These are phyloP conservation scores for Hormaphis cornu DNA, from an alignment of 1,140 invertebrate species.

Conservation along the genomic window DNA sequence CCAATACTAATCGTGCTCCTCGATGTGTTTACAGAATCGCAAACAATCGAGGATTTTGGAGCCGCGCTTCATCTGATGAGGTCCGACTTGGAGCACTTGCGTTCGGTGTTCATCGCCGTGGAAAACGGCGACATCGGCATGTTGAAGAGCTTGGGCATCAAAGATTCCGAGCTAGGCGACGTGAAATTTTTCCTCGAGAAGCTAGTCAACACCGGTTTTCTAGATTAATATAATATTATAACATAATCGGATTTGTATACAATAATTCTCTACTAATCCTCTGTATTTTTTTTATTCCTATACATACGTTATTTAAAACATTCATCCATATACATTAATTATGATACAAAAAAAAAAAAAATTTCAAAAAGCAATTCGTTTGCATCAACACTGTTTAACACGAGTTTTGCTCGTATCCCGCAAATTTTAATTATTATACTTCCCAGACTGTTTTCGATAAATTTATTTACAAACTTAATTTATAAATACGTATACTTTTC, in stretches of 20 bases:
- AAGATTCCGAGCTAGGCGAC: conserved; percentile 91
- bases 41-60: conserved; percentile 90
- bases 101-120: conserved; percentile 91
- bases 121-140: conserved; percentile 89
- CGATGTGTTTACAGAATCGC: conserved; percentile 70
- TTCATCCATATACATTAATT: background rate
- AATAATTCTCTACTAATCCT: conserved; percentile 3
- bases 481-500: background rate
- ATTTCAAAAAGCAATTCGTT: background rate
- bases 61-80: conserved; percentile 75
- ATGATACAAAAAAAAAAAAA: background rate
- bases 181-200: conserved; percentile 96
- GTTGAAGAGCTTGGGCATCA: conserved; percentile 86
- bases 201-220: conserved; percentile 90
- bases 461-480: background rate
- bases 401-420: background rate
- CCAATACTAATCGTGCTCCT: background rate
- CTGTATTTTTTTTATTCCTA: conserved; percentile 29
- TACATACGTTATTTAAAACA: background rate
- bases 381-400: background rate
- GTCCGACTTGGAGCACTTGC: conserved; percentile 80
- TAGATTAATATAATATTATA: conserved; percentile 53
- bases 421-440: no score
- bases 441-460: background rate
- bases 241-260: conserved; percentile 10